A percentile compares a stretch with the other conserved stretches of the same genome.
phyloP scores from a whole-genome alignment of 2,797 vertebrate genomes.

The Acanthurus leucopareius region DNA sequence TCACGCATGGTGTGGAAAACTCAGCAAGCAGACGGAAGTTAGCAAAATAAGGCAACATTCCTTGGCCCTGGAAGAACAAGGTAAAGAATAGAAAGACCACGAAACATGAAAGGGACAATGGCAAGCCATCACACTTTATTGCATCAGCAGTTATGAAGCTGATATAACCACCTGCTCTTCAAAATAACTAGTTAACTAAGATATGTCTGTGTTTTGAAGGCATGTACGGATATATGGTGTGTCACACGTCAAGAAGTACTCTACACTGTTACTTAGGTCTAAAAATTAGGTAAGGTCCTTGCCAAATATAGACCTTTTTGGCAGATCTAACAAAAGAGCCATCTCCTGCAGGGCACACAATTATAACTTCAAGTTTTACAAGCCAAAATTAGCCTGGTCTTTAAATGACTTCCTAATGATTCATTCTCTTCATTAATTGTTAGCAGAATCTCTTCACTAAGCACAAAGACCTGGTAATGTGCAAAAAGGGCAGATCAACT shows the following conservation, averaged over 20 bases:
- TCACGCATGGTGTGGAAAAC: slow-evolving; percentile 98
- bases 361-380: slow-evolving; percentile 38
- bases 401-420: slow-evolving; percentile 33
- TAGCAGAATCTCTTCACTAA: slow-evolving; percentile 10
- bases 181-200: not conserved
- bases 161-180: slow-evolving; percentile 12
- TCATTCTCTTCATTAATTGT: slow-evolving; percentile 22
- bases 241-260: slow-evolving; percentile 25
- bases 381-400: slow-evolving; percentile 58
- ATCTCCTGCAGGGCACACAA: slow-evolving; percentile 40
- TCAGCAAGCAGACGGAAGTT: slow-evolving; percentile 98
- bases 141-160: slow-evolving; percentile 19
- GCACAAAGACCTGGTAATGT: not conserved
- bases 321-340: slow-evolving; percentile 55
- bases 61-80: slow-evolving; percentile 87
- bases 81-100: slow-evolving; percentile 79
- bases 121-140: slow-evolving; percentile 52
- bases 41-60: slow-evolving; percentile 94
- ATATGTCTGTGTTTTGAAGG: not conserved
- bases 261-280: slow-evolving; percentile 3
- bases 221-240: not conserved
- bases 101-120: slow-evolving; percentile 77
- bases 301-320: slow-evolving; percentile 58
- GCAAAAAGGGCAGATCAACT: not conserved
- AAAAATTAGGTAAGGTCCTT: slow-evolving; percentile 29